Conservation (phyloP, 2,888 invertebrate genomes). For the Esperia sulphurella region DNA sequence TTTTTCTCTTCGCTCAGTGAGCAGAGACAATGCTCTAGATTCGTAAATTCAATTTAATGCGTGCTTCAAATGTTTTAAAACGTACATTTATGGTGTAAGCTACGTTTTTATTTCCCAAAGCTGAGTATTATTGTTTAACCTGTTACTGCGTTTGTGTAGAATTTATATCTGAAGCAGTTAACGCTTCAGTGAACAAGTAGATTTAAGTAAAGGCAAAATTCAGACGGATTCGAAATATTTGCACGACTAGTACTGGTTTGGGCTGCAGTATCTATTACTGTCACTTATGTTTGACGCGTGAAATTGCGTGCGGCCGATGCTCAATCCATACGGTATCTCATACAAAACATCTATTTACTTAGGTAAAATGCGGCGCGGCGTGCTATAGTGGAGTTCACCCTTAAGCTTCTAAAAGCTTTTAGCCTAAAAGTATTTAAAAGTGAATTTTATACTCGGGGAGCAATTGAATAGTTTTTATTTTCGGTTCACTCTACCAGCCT, state of each 20-base stretch:
- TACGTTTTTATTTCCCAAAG: conserved; percentile 3
- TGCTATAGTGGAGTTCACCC: no score
- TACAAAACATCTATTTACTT: no score
- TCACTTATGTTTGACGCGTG: no score
- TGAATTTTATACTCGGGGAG: not conserved
- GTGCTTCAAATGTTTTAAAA: conserved; percentile 15
- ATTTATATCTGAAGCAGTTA: not conserved
- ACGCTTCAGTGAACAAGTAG: not conserved
- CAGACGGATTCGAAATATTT: no score
- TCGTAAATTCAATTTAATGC: conserved; percentile 19
- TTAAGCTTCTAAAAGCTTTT: not conserved
- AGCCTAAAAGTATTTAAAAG: not conserved
- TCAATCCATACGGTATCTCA: no score
- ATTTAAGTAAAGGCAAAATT: no score
- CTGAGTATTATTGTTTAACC: not conserved
- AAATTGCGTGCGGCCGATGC: no score
- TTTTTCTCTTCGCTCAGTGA: not conserved
- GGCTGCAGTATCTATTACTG: no score
- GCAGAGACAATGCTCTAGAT: not conserved
- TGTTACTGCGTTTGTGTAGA: not conserved
- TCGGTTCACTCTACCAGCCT: not conserved
- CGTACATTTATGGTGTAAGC: conserved; percentile 8
- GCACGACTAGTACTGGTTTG: no score
- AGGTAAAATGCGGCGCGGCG: no score
- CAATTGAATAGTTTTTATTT: not conserved